Evolutionary conservation across 2,113 vertebrate genomes (phyloP), one percentile per base, ranked within the genome.

Genomic region (Cheirogaleus medius): DNA sequence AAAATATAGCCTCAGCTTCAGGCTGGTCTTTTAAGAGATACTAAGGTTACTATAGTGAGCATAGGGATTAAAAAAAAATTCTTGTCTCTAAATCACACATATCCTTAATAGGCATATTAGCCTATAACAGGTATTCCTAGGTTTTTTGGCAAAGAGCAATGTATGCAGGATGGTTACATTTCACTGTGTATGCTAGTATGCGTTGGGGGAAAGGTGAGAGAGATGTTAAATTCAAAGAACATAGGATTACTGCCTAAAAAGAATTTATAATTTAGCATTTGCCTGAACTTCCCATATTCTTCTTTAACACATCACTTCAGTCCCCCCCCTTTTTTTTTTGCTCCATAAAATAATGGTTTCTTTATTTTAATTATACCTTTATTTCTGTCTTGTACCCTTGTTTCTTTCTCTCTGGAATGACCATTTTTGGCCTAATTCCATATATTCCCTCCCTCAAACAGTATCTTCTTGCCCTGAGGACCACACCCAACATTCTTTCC

Each of bases 301-400:
- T 91, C 80, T 84, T 76, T 56, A 86, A 89, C n/a, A 77, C 6
- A 83, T 83, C 90, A 83, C 29, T 92, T 63, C 32, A 87, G 80
- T 81, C 94, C 63, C 42, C 64, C n/a, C 20, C 17, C 52, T 17
- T 21, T 21, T 88, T 94, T 74, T 93, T 73, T 84, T 90, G 58
- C 37, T 80, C 29, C 39, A 54, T 58, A 87, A 87, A 80, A 90
- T 89, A 83, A 91, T 20, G 13, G 15, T 68, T 95, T 91, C 76
- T 66, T 76, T 78, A 89, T 27, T 90, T 89, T 56, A 81, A 91
- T 64, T 60, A 23, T 54, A 63, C 60, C n/a, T 78, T 86, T 71
- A 84, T n/a, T 85, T 85, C 60, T 93, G 13, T 66, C 83, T 69
- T 74, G 11, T 12, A 91, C 37, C 52, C 60, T 86, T 37, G 42